A percentile compares a stretch with the other conserved stretches of the same genome.
These are phyloP conservation scores for Alectoris magna DNA, from an alignment of 2,797 vertebrate species.

Conservation along the genomic window DNA sequence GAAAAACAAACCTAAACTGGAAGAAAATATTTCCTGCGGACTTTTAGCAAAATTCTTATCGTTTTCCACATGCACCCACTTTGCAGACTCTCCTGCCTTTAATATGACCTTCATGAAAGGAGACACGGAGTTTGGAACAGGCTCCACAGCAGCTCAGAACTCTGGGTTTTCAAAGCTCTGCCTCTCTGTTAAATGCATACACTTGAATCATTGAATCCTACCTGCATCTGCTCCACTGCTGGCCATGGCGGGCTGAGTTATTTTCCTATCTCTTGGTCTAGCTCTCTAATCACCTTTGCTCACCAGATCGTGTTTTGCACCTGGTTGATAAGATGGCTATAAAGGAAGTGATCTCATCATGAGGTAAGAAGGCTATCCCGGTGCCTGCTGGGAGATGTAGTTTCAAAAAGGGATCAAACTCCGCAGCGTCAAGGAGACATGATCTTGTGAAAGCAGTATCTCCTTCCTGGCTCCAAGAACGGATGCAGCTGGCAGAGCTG, in stretches of 20 bases:
- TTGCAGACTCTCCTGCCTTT: slow-evolving; percentile 14
- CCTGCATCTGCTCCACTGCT: slow-evolving; percentile 52
- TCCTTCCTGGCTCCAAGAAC: neutral
- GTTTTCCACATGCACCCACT: neutral
- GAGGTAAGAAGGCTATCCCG: neutral
- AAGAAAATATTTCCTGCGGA: neutral
- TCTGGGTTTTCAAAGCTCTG: neutral
- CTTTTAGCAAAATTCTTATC: neutral
- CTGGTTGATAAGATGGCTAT: slow-evolving; percentile 1
- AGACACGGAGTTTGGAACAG: neutral
- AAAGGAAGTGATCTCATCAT: slow-evolving; percentile 66
- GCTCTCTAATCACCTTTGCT: neutral
- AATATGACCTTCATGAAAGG: slow-evolving; percentile 1
- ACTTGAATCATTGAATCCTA: slow-evolving; percentile 19
- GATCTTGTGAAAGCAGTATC: neutral
- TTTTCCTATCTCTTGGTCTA: slow-evolving; percentile 4
- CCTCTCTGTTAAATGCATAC: neutral
- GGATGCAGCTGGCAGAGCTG: neutral
- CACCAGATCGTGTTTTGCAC: neutral
- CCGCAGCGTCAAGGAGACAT: fast-evolving
- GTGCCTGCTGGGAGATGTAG: slow-evolving; percentile 79
- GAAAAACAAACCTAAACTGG: neutral
- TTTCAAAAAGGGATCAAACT: neutral
- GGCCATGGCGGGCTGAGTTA: slow-evolving; percentile 52
- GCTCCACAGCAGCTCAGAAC: fast-evolving